These are phyloP conservation scores for Neosilurus hyrtlii DNA, from an alignment of 2,797 vertebrate genomes.

Conservation along the genomic window DNA sequence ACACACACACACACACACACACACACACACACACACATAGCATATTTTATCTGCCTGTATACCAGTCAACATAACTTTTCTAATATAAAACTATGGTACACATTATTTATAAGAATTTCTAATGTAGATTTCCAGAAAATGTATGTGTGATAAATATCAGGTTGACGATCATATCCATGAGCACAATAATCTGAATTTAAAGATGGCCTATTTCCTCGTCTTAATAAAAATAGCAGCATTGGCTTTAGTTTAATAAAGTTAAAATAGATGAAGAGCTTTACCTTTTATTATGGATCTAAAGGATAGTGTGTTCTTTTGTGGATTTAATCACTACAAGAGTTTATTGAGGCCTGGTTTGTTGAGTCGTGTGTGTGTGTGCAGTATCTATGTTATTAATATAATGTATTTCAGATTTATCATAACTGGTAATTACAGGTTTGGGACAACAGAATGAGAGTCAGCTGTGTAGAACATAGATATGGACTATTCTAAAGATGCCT, in stretches of 20 bases:
- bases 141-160: conserved; percentile 4
- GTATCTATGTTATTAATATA: conserved; percentile 10
- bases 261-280: conserved; percentile 1
- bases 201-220: neutral
- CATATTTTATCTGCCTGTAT: neutral
- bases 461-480: conserved; percentile 5
- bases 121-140: neutral
- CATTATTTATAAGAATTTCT: neutral
- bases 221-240: conserved; percentile 1
- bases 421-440: conserved; percentile 14
- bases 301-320: conserved; percentile 30
- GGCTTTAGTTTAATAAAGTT: conserved; percentile 26
- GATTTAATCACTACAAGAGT: neutral
- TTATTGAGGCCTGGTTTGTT: conserved; percentile 17
- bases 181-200: neutral
- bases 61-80: neutral
- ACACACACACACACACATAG: neutral
- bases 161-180: neutral
- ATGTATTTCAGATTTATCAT: conserved; percentile 3
- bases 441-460: conserved; percentile 16
- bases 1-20: neutral
- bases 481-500: conserved; percentile 4
- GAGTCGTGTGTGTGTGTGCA: neutral
- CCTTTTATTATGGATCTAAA: conserved; percentile 31
- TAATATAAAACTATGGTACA: neutral